Evolutionary conservation across 1,140 invertebrate species (phyloP).

Genomic region (Lepidotrigona ventralis): DNA sequence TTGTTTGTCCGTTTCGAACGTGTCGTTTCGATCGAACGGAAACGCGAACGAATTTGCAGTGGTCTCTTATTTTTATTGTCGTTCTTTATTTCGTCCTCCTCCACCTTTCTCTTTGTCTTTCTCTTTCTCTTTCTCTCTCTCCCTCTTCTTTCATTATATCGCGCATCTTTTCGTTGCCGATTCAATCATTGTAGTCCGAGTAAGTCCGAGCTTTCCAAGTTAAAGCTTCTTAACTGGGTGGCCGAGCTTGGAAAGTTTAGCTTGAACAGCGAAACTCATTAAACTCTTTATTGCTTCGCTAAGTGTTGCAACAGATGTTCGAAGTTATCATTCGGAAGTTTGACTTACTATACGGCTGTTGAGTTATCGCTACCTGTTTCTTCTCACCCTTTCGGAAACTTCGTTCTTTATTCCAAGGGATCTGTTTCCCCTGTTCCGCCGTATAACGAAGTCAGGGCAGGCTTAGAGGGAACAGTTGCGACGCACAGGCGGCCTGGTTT

Average conservation of each 20-base stretch:
- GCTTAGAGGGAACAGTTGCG: neutral
- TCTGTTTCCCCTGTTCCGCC: neutral
- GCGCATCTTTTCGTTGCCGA: neutral
- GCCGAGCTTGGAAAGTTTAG: neutral
- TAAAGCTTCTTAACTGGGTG: conserved; percentile 9
- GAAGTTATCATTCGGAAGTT: conserved; percentile 15
- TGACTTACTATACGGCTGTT: neutral
- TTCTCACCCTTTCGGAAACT: no score
- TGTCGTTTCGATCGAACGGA: neutral
- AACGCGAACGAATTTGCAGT: neutral
- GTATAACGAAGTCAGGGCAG: neutral
- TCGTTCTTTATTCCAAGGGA: neutral
- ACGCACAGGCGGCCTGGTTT: no score
- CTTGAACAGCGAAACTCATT: conserved; percentile 17
- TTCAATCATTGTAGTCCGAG: neutral
- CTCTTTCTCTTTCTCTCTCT: neutral
- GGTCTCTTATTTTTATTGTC: neutral
- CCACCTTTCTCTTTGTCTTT: no score
- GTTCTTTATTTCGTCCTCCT: neutral
- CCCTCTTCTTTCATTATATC: neutral
- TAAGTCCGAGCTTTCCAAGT: neutral
- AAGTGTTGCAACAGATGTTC: conserved; percentile 28
- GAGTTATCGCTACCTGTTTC: neutral
- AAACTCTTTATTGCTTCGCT: conserved; percentile 28
- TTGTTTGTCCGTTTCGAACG: neutral